phyloP scores from a whole-genome alignment of 2,888 invertebrate species.

The Eulithis prunata region DNA sequence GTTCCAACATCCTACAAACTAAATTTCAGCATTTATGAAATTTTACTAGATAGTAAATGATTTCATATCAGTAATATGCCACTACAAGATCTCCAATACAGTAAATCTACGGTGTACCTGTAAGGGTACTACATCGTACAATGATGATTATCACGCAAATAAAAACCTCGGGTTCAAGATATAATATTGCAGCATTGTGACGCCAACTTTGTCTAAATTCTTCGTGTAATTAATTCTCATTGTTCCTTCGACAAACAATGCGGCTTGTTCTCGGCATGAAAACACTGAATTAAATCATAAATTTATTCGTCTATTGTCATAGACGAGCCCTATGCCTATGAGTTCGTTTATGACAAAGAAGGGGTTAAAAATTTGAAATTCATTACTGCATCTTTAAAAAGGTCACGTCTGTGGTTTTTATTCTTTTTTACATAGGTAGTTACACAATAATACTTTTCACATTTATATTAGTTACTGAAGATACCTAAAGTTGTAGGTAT shows the following conservation, averaged over 20 bases:
- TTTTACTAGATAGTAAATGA: too few relatives aligned
- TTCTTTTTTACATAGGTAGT: too few relatives aligned
- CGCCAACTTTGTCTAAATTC: constrained; percentile 44
- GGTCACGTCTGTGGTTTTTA: too few relatives aligned
- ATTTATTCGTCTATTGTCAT: constrained; percentile 36
- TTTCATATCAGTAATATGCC: too few relatives aligned
- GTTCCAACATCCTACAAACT: too few relatives aligned
- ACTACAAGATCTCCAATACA: too few relatives aligned
- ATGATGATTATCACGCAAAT: constrained; percentile 15
- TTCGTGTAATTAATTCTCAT: constrained; percentile 51
- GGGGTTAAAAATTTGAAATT: not conserved
- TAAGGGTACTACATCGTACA: not conserved
- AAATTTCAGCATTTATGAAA: too few relatives aligned
- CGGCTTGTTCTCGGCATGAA: constrained; percentile 39
- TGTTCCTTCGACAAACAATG: constrained; percentile 50
- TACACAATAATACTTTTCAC: too few relatives aligned
- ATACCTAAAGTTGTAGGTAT: too few relatives aligned
- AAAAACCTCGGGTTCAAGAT: constrained; percentile 7
- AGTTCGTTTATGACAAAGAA: not conserved
- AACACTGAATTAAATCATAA: constrained; percentile 34
- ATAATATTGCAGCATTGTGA: constrained; percentile 33
- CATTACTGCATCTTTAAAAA: not conserved
- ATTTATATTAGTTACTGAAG: too few relatives aligned
- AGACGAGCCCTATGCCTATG: constrained; percentile 9
- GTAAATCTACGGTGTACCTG: too few relatives aligned